These are phyloP conservation scores for Nezara viridula DNA, from an alignment of 2,888 invertebrate species.

Conservation along the genomic window DNA sequence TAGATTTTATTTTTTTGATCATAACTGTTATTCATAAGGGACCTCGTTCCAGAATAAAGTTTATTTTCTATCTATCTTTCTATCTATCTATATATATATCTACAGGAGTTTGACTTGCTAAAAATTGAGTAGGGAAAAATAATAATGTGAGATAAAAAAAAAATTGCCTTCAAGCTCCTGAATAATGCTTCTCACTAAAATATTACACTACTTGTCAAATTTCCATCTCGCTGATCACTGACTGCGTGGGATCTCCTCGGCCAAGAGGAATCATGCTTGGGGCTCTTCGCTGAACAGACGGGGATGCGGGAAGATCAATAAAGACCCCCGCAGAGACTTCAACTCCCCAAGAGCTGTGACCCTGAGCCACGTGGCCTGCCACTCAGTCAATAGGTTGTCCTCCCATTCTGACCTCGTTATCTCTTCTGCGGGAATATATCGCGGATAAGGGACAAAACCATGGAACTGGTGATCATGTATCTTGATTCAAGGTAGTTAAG, in stretches of 20 bases:
- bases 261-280: background rate
- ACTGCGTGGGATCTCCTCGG: background rate
- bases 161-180: too few species aligned
- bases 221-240: background rate
- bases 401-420: background rate
- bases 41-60: too few species aligned
- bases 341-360: slow-evolving; percentile 29
- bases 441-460: background rate
- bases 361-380: slow-evolving; percentile 33
- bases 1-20: too few species aligned
- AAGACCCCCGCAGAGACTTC: slow-evolving; percentile 39
- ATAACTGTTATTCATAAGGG: too few species aligned
- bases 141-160: too few species aligned
- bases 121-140: too few species aligned
- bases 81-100: too few species aligned
- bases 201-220: background rate
- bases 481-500: too few species aligned
- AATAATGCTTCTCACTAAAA: too few species aligned
- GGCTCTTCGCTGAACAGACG: background rate
- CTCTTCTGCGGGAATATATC: background rate
- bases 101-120: too few species aligned
- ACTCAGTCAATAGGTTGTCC: background rate
- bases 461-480: background rate
- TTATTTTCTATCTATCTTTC: too few species aligned
- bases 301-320: slow-evolving; percentile 33